phyloP scores from a whole-genome alignment of 2,113 vertebrate genomes.

The Mixornis gularis region DNA sequence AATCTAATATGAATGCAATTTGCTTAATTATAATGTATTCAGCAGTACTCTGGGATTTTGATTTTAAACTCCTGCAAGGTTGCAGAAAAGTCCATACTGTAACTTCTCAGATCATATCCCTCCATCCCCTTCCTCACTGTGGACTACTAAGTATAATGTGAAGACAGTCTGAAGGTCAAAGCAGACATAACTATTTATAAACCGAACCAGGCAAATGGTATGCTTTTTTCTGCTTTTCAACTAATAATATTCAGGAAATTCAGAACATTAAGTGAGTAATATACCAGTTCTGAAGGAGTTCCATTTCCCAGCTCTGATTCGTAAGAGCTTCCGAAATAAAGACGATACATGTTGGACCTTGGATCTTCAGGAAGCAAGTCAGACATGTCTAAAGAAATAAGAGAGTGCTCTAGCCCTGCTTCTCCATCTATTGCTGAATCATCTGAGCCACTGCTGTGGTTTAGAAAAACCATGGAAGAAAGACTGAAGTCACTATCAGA shows the following conservation, averaged over 20 bases:
- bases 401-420: constrained; percentile 77
- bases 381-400: constrained; percentile 76
- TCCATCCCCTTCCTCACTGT: not conserved
- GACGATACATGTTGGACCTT: constrained; percentile 84
- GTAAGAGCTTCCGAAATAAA: constrained; percentile 95
- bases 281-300: constrained; percentile 82
- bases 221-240: not conserved
- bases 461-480: constrained; percentile 94
- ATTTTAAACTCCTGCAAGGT: not conserved
- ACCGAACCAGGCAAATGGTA: not conserved
- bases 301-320: constrained; percentile 88
- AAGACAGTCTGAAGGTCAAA: not conserved
- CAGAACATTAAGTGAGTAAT: not conserved
- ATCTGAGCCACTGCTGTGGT: constrained; percentile 91
- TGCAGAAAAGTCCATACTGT: not conserved
- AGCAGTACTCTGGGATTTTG: not conserved
- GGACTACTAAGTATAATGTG: not conserved
- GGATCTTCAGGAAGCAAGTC: constrained; percentile 79
- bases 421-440: constrained; percentile 85
- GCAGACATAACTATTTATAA: not conserved
- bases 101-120: not conserved
- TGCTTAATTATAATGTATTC: not conserved
- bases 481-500: constrained; percentile 93
- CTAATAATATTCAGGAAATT: not conserved
- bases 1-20: not conserved